Percentiles rank a stretch among this genome's conserved stretches.
These are phyloP conservation scores for Cinclus cinclus DNA, from an alignment of 2,113 vertebrate genomes.

Conservation along the genomic window DNA sequence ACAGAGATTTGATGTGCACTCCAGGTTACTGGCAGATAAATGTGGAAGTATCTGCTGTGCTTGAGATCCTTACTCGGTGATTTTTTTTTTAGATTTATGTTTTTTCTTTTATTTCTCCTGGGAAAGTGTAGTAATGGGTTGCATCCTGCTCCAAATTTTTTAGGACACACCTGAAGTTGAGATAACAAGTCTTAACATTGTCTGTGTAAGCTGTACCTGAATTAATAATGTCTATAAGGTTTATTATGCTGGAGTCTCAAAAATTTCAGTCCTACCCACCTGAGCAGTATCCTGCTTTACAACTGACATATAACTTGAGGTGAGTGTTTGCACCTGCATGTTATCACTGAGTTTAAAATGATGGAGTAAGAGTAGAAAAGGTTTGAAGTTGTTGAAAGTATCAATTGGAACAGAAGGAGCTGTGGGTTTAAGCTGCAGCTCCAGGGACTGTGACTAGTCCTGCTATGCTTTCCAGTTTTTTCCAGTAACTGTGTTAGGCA, in stretches of 20 bases:
- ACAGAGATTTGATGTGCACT: background rate
- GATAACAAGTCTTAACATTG: background rate
- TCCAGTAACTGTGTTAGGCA: background rate
- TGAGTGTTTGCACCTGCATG: background rate
- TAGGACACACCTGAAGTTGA: background rate
- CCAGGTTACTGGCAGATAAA: background rate
- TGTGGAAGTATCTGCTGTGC: background rate
- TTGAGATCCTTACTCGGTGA: background rate
- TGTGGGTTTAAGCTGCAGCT: background rate
- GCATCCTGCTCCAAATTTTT: background rate
- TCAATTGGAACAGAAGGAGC: background rate
- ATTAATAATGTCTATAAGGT: background rate
- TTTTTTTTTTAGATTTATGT: too few relatives aligned
- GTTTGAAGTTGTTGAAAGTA: background rate
- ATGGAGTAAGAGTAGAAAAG: background rate
- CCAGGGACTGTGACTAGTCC: background rate
- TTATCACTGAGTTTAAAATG: background rate
- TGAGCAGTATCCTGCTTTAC: background rate
- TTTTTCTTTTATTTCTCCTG: background rate
- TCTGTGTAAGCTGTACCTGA: background rate
- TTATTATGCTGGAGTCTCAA: background rate
- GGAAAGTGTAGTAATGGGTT: background rate
- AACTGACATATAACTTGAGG: accelerated
- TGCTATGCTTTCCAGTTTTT: background rate
- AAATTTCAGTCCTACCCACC: background rate